A percentile compares a stretch with the other conserved stretches of the same genome.
Evolutionary conservation across 2,797 vertebrate species (phyloP).

Genomic region (Fundulus diaphanus): DNA sequence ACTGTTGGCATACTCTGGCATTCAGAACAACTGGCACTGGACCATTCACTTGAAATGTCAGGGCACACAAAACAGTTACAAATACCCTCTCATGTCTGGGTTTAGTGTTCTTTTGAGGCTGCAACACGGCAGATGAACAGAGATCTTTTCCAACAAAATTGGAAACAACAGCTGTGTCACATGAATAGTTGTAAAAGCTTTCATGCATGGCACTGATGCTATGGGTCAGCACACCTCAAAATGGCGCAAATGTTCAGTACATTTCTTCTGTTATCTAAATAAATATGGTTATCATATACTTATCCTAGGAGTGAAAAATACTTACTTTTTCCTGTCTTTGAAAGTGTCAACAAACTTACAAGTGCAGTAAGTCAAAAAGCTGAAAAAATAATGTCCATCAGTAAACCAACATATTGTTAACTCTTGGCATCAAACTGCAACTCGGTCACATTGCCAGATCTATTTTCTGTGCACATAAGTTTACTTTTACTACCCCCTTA

Average conservation of each 20-base stretch:
- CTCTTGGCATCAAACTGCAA: neutral
- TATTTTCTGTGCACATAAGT: neutral
- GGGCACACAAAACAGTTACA: slow-evolving; percentile 42
- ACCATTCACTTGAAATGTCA: slow-evolving; percentile 57
- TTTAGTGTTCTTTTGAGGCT: slow-evolving; percentile 55
- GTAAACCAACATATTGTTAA: neutral
- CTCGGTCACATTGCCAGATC: neutral
- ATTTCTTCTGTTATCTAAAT: slow-evolving; percentile 7
- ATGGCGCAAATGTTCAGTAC: slow-evolving; percentile 14
- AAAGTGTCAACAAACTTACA: neutral
- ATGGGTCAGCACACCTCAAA: slow-evolving; percentile 1
- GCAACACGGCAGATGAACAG: slow-evolving; percentile 41
- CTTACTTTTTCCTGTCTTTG: neutral
- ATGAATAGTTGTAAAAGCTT: slow-evolving; percentile 59
- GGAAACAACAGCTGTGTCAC: slow-evolving; percentile 42
- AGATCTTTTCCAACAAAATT: slow-evolving; percentile 41
- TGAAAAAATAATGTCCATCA: neutral
- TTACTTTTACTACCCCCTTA: neutral
- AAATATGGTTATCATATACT: neutral
- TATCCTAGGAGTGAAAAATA: neutral
- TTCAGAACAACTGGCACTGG: slow-evolving; percentile 28
- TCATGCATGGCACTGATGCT: neutral
- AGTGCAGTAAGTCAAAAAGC: neutral
- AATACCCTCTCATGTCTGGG: slow-evolving; percentile 32
- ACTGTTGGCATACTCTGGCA: slow-evolving; percentile 24